Evolutionary conservation across 2,113 vertebrate species (phyloP).

Genomic region (Cynocephalus volans): DNA sequence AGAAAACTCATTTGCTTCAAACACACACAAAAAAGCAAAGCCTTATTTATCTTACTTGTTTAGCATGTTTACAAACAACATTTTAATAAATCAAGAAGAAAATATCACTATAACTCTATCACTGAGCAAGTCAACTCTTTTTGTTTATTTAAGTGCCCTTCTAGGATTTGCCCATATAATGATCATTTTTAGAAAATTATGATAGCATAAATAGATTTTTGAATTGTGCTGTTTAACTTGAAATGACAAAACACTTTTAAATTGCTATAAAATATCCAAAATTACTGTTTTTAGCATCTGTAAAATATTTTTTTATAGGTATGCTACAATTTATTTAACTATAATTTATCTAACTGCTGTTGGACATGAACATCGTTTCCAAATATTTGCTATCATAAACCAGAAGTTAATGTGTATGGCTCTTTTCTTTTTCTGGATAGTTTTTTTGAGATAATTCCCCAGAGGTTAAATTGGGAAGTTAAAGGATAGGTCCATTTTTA

Average conservation of each 20-base stretch:
- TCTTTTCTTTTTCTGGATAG: conserved; percentile 19
- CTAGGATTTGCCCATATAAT: background rate
- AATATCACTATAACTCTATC: background rate
- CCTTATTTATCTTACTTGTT: background rate
- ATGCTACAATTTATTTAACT: conserved; percentile 8
- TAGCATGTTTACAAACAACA: background rate
- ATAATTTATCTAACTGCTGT: background rate
- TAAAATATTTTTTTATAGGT: background rate
- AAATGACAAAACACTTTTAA: conserved; percentile 43
- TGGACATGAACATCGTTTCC: background rate
- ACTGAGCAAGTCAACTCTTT: conserved; percentile 11
- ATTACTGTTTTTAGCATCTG: background rate
- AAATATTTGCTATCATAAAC: conserved; percentile 46
- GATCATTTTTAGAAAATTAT: conserved; percentile 59
- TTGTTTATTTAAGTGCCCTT: background rate
- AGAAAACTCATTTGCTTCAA: background rate
- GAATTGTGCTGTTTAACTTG: conserved; percentile 32
- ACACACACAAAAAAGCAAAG: conserved; percentile 21
- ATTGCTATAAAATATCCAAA: background rate
- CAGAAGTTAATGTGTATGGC: background rate
- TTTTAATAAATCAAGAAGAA: background rate
- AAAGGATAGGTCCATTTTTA: background rate
- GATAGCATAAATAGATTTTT: background rate
- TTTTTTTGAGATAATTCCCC: conserved; percentile 32
- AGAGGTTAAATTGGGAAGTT: background rate